These are phyloP conservation scores for Erpornis zantholeuca DNA, from an alignment of 2,113 vertebrate genomes.

Conservation along the genomic window DNA sequence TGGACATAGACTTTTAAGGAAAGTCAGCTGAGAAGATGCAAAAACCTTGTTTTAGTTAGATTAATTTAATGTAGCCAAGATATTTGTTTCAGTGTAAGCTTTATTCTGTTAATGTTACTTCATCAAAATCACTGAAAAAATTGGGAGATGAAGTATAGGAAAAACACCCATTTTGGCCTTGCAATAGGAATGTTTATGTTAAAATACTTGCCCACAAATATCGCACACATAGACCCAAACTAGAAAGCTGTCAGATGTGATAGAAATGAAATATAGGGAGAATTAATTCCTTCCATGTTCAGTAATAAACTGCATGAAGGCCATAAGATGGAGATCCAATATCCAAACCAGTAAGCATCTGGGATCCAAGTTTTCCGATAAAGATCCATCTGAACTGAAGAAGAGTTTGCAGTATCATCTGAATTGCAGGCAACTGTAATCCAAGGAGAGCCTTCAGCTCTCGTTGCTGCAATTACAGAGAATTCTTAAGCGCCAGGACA, in stretches of 20 bases:
- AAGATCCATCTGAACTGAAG: neutral
- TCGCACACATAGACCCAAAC: neutral
- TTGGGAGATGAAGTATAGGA: neutral
- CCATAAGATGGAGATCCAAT: neutral
- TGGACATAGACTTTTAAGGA: neutral
- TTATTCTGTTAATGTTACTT: neutral
- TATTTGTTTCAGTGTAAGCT: neutral
- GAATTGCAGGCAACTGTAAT: neutral
- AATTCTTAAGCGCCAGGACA: neutral
- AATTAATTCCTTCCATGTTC: conserved; percentile 23
- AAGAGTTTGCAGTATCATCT: neutral
- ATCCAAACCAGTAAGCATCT: neutral
- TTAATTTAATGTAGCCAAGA: neutral
- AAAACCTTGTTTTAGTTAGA: neutral
- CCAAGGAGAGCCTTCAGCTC: neutral
- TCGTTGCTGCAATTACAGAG: neutral
- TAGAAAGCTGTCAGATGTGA: conserved; percentile 20
- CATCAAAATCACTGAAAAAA: neutral
- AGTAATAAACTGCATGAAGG: neutral
- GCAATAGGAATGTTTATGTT: conserved; percentile 7
- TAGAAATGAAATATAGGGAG: neutral
- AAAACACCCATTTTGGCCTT: neutral
- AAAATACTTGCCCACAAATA: conserved; percentile 15
- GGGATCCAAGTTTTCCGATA: neutral
- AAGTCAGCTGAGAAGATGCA: neutral